Percentiles rank a stretch among this genome's conserved stretches.
Evolutionary conservation across 2,888 invertebrate genomes (phyloP).

Genomic region (Vannuccia rotundouncinata): DNA sequence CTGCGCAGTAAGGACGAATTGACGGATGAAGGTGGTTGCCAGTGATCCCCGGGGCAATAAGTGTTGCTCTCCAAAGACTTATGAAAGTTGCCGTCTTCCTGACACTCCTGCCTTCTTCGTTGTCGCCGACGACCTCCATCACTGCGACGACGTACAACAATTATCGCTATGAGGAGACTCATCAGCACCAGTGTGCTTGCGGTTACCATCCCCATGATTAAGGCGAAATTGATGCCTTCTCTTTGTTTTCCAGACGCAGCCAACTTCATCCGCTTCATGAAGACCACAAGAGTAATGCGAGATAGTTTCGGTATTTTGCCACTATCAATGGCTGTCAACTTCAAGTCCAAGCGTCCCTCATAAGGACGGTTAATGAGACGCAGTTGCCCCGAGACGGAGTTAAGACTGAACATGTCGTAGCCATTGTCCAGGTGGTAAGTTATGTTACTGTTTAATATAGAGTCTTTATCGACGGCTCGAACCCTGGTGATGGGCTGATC

Average conservation of each 20-base stretch:
- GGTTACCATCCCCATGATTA: constrained; percentile 9
- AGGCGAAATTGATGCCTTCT: neutral
- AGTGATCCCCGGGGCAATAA: constrained; percentile 7
- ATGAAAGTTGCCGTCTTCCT: neutral
- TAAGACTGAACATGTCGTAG: neutral
- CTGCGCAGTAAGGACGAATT: neutral
- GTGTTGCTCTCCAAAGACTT: neutral
- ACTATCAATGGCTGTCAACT: neutral
- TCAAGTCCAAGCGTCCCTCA: neutral
- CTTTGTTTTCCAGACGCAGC: neutral
- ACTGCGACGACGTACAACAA: neutral
- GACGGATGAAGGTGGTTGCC: neutral
- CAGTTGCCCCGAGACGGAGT: constrained; percentile 9
- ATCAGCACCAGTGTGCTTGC: neutral
- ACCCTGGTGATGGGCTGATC: constrained; percentile 22
- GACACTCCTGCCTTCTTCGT: neutral
- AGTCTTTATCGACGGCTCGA: constrained; percentile 31
- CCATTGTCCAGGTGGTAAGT: neutral
- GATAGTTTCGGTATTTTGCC: neutral
- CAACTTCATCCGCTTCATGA: neutral
- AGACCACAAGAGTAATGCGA: neutral
- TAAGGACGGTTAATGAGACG: neutral
- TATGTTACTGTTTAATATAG: constrained; percentile 21
- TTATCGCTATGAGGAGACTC: neutral
- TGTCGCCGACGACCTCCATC: neutral